Percentiles rank a stretch among this genome's conserved stretches.
phyloP scores from a whole-genome alignment of 2,113 vertebrate species.

The Loxodonta africana region DNA sequence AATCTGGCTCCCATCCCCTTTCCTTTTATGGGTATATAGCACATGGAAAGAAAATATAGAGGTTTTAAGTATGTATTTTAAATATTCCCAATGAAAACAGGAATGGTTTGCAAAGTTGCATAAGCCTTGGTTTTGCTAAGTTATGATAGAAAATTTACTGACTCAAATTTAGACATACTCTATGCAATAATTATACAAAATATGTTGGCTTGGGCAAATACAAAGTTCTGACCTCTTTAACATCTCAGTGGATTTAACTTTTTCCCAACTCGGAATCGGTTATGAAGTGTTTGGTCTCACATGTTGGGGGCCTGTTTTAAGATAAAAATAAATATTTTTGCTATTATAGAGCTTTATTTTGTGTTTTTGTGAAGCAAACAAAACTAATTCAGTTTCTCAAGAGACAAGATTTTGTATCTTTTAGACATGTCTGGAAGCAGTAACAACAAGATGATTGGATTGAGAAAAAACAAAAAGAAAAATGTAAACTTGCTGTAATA shows the following conservation, averaged over 20 bases:
- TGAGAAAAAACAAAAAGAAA: background rate
- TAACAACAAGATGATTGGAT: background rate
- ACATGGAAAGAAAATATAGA: background rate
- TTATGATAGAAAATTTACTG: background rate
- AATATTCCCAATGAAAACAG: background rate
- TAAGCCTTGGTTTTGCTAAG: background rate
- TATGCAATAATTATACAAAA: background rate
- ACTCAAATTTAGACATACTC: background rate
- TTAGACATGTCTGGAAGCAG: background rate
- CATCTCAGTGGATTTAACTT: background rate
- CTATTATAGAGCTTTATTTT: background rate
- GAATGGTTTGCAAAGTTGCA: background rate
- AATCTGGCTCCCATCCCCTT: background rate
- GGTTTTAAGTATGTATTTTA: background rate
- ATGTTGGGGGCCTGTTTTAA: background rate
- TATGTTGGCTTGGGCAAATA: background rate
- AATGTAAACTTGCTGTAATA: background rate
- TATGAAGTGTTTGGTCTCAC: background rate
- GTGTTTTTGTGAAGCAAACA: background rate
- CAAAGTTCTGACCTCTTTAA: background rate
- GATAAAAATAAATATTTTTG: background rate
- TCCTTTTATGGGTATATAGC: background rate
- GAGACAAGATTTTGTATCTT: constrained; percentile 19
- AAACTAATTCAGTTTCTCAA: background rate
- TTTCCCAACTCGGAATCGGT: background rate